Evolutionary conservation across 1,140 invertebrate species (phyloP).

Genomic region (Dryas iulia): DNA sequence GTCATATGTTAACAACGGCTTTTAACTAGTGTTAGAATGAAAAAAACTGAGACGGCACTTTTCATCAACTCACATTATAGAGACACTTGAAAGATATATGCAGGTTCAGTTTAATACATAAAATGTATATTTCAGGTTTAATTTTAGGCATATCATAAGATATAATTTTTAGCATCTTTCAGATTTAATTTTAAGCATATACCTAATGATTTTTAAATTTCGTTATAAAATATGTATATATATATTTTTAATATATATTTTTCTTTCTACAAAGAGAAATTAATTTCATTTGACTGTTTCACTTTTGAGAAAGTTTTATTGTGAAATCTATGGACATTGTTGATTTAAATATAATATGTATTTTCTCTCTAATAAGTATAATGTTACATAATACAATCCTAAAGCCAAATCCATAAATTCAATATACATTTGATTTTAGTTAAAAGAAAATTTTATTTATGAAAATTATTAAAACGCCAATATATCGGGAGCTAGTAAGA

Average conservation of each 20-base stretch:
- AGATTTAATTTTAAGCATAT: too few species aligned
- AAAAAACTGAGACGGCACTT: constrained; percentile 54
- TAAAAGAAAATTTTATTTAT: constrained; percentile 58
- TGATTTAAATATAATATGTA: background rate
- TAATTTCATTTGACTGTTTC: background rate
- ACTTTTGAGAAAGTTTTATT: background rate
- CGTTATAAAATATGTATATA: too few species aligned
- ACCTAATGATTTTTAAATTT: too few species aligned
- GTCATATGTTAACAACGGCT: constrained; percentile 59
- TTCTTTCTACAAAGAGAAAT: constrained; percentile 48
- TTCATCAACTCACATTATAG: constrained; percentile 68
- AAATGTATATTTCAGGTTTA: background rate
- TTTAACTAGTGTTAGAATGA: constrained; percentile 52
- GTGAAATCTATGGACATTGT: background rate
- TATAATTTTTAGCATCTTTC: too few species aligned
- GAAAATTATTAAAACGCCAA: constrained; percentile 70
- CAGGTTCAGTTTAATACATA: constrained; percentile 38
- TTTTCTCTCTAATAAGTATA: background rate
- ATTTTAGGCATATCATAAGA: too few species aligned
- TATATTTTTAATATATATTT: too few species aligned
- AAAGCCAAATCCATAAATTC: too few species aligned
- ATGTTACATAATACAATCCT: too few species aligned
- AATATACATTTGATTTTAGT: background rate
- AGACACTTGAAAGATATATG: constrained; percentile 72
- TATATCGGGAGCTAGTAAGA: constrained; percentile 65